These are phyloP conservation scores for Mormyrops boulengeri DNA, from an alignment of 2,797 vertebrate genomes.

Conservation along the genomic window DNA sequence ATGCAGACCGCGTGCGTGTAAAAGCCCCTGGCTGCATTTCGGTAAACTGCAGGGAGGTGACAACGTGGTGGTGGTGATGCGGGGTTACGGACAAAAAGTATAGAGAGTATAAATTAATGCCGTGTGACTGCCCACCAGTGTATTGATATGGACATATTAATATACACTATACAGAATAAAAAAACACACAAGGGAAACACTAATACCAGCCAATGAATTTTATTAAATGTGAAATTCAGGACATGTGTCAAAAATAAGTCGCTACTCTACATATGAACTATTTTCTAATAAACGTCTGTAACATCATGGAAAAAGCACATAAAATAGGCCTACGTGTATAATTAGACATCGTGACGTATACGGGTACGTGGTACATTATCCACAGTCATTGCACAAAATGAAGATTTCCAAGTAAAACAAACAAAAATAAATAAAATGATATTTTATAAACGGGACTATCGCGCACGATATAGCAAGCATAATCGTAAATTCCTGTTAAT, in stretches of 20 bases:
- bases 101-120: neutral
- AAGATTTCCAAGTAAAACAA: neutral
- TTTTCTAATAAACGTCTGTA: neutral
- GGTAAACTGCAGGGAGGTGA: neutral
- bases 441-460: neutral
- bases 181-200: neutral
- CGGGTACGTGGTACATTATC: neutral
- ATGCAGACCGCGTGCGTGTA: constrained; percentile 48
- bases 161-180: neutral
- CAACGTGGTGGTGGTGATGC: neutral
- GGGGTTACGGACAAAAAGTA: neutral
- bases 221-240: neutral
- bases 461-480: neutral
- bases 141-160: neutral
- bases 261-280: neutral
- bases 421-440: neutral
- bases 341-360: neutral
- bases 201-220: neutral
- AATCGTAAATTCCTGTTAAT: neutral
- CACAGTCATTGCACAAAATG: neutral
- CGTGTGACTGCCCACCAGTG: neutral
- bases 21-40: neutral
- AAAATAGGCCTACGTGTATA: neutral
- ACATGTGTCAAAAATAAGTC: neutral
- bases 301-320: neutral